phyloP scores from a whole-genome alignment of 1,140 invertebrate genomes.

The Maniola jurtina region DNA sequence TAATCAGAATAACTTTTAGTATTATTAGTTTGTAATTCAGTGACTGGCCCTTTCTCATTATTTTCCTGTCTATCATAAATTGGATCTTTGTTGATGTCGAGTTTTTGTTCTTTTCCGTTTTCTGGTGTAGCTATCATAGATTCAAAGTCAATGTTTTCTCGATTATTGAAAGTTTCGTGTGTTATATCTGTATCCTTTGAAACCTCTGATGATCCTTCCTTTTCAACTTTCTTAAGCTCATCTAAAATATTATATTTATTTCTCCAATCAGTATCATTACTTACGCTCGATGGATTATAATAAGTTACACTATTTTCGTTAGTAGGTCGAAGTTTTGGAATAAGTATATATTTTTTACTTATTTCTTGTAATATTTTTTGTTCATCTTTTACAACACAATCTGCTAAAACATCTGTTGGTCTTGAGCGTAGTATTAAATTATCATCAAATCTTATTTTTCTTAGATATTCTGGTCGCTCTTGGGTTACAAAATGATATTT shows the following conservation, averaged over 20 bases:
- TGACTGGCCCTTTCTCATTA: neutral
- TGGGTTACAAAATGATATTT: constrained; percentile 4
- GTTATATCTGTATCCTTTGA: neutral
- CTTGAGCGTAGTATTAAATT: constrained; percentile 1
- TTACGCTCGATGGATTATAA: constrained; percentile 15
- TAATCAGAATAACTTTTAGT: neutral
- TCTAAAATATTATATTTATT: constrained; percentile 69
- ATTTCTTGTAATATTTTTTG: constrained; percentile 54
- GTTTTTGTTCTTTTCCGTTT: neutral
- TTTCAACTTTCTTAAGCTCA: constrained; percentile 57
- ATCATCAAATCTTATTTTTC: constrained; percentile 9
- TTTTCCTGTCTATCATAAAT: neutral
- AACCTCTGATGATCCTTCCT: constrained; percentile 26
- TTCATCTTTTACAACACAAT: constrained; percentile 31
- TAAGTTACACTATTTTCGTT: neutral
- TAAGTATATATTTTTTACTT: constrained; percentile 66
- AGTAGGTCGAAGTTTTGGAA: constrained; percentile 48
- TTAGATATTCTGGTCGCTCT: constrained; percentile 3
- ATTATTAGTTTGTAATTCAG: neutral
- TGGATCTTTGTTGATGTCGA: neutral
- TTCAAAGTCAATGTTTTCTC: neutral
- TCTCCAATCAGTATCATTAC: constrained; percentile 56
- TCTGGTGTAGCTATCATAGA: neutral
- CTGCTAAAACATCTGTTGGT: neutral
- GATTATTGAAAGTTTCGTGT: neutral